These are phyloP conservation scores for Paramormyrops hopkinsi DNA, from an alignment of 2,797 vertebrate species.

Conservation along the genomic window DNA sequence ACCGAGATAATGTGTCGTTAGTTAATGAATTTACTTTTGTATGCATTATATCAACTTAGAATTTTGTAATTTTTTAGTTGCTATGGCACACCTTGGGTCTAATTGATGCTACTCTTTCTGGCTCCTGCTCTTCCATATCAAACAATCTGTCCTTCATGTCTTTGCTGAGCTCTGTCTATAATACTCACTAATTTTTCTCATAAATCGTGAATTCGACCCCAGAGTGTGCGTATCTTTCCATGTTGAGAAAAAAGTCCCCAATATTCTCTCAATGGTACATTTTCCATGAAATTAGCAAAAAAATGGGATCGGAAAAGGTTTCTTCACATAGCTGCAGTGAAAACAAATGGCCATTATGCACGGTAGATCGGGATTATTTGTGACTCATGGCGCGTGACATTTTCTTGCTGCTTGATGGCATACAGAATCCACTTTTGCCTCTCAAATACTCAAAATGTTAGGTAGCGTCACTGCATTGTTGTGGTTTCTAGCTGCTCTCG, in stretches of 20 bases:
- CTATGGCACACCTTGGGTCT: not conserved
- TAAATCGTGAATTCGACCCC: not conserved
- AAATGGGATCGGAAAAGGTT: not conserved
- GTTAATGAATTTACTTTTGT: not conserved
- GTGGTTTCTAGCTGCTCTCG: not conserved
- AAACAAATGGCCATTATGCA: conserved; percentile 8
- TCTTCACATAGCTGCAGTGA: not conserved
- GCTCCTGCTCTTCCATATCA: not conserved
- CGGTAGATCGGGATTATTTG: conserved; percentile 4
- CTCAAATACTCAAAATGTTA: not conserved
- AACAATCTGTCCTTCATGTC: not conserved
- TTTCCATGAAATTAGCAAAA: not conserved
- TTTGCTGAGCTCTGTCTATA: not conserved
- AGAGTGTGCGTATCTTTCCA: not conserved
- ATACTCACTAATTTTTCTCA: not conserved
- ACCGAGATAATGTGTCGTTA: not conserved
- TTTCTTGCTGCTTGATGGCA: not conserved
- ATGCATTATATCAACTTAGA: not conserved
- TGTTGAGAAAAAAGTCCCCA: not conserved
- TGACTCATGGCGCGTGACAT: not conserved
- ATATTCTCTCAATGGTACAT: not conserved
- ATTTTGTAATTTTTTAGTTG: not conserved
- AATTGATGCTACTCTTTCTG: not conserved
- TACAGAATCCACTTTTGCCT: conserved; percentile 1
- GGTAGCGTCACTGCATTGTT: not conserved